Conservation (phyloP, 2,888 invertebrate genomes). For the Seladonia tumulorum region DNA sequence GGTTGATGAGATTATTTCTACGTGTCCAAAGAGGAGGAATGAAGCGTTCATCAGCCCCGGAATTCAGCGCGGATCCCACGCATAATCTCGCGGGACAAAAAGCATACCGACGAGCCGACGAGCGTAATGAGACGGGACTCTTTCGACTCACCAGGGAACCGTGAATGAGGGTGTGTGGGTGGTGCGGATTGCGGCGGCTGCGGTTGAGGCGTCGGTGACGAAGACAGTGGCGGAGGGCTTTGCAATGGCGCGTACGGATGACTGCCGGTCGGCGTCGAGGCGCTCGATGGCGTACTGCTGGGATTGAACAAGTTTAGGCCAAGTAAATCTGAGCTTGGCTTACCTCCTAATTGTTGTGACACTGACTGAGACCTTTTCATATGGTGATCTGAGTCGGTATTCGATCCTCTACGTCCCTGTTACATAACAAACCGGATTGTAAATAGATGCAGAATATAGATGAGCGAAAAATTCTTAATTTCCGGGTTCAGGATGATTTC, state of each 20-base stretch:
- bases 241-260: slow-evolving; percentile 94
- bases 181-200: slow-evolving; percentile 81
- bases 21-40: background rate
- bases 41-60: background rate
- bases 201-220: slow-evolving; percentile 79
- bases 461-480: too few species aligned
- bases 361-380: slow-evolving; percentile 91
- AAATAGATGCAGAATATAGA: too few species aligned
- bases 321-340: slow-evolving; percentile 92
- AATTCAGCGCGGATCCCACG: background rate
- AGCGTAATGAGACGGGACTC: background rate
- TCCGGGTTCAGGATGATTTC: too few species aligned
- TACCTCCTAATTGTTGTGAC: slow-evolving; percentile 90
- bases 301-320: slow-evolving; percentile 90
- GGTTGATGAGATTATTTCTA: background rate
- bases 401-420: slow-evolving; percentile 89
- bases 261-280: slow-evolving; percentile 90
- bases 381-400: slow-evolving; percentile 87
- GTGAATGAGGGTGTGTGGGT: slow-evolving; percentile 78
- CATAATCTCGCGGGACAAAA: background rate
- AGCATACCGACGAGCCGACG: slow-evolving; percentile 27
- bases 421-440: background rate
- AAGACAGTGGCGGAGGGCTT: slow-evolving; percentile 86
- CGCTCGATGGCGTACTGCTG: slow-evolving; percentile 93
- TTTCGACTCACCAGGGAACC: slow-evolving; percentile 85